Evolutionary conservation across 2,797 vertebrate genomes (phyloP).

Genomic region (Peromyscus melanophrys): DNA sequence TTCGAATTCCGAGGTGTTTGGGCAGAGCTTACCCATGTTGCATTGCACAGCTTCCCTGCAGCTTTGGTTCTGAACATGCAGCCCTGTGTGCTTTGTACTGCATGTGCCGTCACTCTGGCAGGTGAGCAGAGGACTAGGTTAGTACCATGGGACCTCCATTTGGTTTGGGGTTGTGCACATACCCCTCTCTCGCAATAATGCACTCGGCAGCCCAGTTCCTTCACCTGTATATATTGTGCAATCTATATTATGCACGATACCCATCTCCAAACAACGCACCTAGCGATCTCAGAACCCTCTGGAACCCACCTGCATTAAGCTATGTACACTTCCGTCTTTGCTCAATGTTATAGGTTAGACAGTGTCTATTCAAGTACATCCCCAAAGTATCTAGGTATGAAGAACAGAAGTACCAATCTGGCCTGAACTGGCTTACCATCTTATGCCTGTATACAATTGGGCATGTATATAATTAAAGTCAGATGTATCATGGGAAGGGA

Average conservation of each 20-base stretch:
- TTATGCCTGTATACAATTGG: background rate
- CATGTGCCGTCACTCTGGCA: rapidly evolving
- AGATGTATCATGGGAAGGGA: background rate
- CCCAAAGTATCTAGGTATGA: background rate
- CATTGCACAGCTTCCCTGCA: background rate
- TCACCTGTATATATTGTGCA: background rate
- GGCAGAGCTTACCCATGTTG: background rate
- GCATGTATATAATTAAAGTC: background rate
- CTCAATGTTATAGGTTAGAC: background rate
- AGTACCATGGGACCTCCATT: background rate
- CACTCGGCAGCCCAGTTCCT: background rate
- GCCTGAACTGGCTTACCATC: background rate
- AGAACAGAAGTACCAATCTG: background rate
- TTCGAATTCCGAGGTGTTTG: background rate
- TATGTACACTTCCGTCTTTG: background rate
- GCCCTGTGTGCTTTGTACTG: background rate
- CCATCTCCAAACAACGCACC: background rate
- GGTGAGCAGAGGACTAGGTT: rapidly evolving
- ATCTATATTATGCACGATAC: background rate
- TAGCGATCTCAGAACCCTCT: background rate
- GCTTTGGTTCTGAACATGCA: background rate
- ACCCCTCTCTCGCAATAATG: background rate
- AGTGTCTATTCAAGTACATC: background rate
- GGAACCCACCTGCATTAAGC: background rate
- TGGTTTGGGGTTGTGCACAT: background rate